These are phyloP conservation scores for Autographa pulchrina DNA, from an alignment of 2,888 invertebrate genomes.

Conservation along the genomic window DNA sequence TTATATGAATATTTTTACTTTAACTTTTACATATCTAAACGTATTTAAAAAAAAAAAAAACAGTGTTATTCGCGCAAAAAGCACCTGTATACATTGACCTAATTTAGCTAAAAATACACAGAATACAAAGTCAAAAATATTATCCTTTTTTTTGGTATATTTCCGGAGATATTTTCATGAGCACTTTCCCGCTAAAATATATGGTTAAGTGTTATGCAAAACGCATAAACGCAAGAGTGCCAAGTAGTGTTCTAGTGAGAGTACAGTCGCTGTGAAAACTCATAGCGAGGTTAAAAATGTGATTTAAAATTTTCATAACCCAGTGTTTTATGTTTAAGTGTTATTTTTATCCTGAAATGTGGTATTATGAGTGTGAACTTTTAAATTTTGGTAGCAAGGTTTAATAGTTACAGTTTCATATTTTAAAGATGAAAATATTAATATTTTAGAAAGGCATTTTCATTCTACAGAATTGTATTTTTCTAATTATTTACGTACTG, in stretches of 20 bases:
- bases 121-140: conserved; percentile 29
- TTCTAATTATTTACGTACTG: too few relatives aligned
- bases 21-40: too few relatives aligned
- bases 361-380: background rate
- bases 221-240: conserved; percentile 75
- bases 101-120: conserved; percentile 33
- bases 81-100: conserved; percentile 3
- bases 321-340: background rate
- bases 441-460: too few relatives aligned
- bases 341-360: background rate
- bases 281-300: conserved; percentile 51
- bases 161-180: conserved; percentile 59
- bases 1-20: too few relatives aligned
- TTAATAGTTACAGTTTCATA: background rate
- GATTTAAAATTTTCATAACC: conserved; percentile 47
- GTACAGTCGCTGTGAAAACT: conserved; percentile 65
- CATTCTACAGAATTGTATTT: too few relatives aligned
- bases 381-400: background rate
- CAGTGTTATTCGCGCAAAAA: conserved; percentile 23
- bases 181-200: conserved; percentile 68
- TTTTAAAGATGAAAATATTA: too few relatives aligned
- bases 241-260: conserved; percentile 70
- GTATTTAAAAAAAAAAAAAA: background rate
- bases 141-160: conserved; percentile 52
- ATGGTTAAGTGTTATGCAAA: conserved; percentile 75